Percentiles rank a stretch among this genome's conserved stretches.
These are phyloP conservation scores for Bombus superbus DNA, from an alignment of 1,140 invertebrate genomes.

Conservation along the genomic window DNA sequence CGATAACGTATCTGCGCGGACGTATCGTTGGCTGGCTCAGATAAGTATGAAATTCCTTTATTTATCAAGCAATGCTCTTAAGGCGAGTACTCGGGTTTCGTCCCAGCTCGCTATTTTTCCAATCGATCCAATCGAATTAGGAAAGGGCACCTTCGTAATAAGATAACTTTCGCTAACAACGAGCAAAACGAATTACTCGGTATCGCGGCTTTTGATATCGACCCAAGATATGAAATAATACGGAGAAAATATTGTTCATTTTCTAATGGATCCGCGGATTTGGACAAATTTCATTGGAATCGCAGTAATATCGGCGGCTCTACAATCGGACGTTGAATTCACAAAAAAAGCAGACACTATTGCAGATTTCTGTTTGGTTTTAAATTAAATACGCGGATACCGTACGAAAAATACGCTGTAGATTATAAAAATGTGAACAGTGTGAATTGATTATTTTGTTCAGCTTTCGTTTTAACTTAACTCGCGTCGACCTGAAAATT, in stretches of 20 bases:
- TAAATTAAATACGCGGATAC: background rate
- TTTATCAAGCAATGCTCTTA: slow-evolving; percentile 80
- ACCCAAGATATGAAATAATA: background rate
- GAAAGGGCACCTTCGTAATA: slow-evolving; percentile 46
- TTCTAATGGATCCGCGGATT: background rate
- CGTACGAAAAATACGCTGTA: background rate
- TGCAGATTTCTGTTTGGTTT: background rate
- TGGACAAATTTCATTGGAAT: background rate
- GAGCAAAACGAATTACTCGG: background rate
- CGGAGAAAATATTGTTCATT: background rate
- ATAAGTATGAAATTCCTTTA: slow-evolving; percentile 72
- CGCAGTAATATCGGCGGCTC: background rate
- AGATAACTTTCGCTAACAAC: slow-evolving; percentile 30
- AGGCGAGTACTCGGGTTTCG: slow-evolving; percentile 20
- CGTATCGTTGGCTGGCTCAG: slow-evolving; percentile 56
- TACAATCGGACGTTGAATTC: background rate
- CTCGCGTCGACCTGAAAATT: background rate
- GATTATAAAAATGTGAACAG: background rate
- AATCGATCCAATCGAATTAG: slow-evolving; percentile 64
- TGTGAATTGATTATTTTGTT: slow-evolving; percentile 11
- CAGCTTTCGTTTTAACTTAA: background rate
- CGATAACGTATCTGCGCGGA: slow-evolving; percentile 42
- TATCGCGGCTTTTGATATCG: background rate
- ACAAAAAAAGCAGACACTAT: background rate
- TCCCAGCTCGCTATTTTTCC: background rate